Evolutionary conservation across 1,140 invertebrate genomes (phyloP).

Genomic region (Polyergus mexicanus): DNA sequence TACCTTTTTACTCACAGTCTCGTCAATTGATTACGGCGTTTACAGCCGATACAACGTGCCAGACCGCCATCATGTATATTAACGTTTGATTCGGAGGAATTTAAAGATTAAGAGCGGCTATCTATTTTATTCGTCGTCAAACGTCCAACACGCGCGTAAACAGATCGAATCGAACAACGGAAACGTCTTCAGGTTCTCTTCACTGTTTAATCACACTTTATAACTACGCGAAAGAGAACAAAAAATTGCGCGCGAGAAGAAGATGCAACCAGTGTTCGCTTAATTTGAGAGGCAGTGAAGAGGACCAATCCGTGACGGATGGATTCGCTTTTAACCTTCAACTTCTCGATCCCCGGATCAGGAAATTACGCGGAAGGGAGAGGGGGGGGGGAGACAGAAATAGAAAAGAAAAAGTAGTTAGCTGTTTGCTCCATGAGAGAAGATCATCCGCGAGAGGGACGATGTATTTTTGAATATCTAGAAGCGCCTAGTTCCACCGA

Average conservation of each 20-base stretch:
- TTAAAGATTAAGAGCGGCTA: conserved; percentile 14
- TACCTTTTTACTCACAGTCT: conserved; percentile 72
- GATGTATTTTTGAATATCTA: conserved; percentile 74
- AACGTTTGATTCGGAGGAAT: conserved; percentile 25
- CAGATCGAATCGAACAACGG: no score
- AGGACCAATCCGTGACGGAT: not conserved
- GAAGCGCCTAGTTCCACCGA: conserved; percentile 66
- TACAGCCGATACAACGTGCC: conserved; percentile 66
- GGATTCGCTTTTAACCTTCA: conserved; percentile 32
- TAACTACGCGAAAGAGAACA: no score
- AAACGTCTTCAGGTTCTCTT: no score
- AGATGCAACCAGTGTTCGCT: no score
- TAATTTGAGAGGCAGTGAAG: no score
- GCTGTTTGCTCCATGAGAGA: conserved; percentile 34
- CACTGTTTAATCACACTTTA: no score
- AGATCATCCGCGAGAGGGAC: conserved; percentile 59
- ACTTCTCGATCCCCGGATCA: conserved; percentile 35
- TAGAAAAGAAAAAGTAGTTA: conserved; percentile 64
- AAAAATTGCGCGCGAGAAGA: no score
- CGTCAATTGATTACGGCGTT: conserved; percentile 72
- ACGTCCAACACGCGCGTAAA: not conserved
- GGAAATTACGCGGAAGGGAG: conserved; percentile 18
- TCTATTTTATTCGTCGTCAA: not conserved
- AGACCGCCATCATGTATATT: conserved; percentile 57
- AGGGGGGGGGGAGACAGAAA: not conserved